These are phyloP conservation scores for Matsumyia berberina DNA, from an alignment of 2,888 invertebrate species.

Conservation along the genomic window DNA sequence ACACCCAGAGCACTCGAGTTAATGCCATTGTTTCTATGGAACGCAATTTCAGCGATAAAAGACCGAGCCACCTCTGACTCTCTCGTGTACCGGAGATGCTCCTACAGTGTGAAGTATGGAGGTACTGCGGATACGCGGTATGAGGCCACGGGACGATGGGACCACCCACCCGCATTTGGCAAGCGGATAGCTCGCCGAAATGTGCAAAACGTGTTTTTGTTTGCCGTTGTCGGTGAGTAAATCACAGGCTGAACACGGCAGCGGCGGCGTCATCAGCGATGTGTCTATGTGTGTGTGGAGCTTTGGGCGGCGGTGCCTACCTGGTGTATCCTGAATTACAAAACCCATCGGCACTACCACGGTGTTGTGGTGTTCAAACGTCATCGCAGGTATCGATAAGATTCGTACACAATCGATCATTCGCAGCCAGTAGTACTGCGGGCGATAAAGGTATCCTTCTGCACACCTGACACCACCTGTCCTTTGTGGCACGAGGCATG, in stretches of 20 bases:
- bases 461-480: background rate
- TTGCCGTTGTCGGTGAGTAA: constrained; percentile 28
- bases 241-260: constrained; percentile 13
- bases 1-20: constrained; percentile 23
- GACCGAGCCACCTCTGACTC: constrained; percentile 7
- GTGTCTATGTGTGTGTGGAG: background rate
- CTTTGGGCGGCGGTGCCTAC: constrained; percentile 13
- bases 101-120: constrained; percentile 5
- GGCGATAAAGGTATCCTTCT: constrained; percentile 17
- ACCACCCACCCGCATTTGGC: constrained; percentile 53
- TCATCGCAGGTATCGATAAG: constrained; percentile 56
- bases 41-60: constrained; percentile 36
- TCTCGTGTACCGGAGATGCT: background rate
- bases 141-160: background rate
- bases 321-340: constrained; percentile 33
- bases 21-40: constrained; percentile 42
- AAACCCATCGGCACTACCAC: constrained; percentile 15
- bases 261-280: background rate
- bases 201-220: constrained; percentile 44
- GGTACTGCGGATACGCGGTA: constrained; percentile 15
- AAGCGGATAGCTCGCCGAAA: constrained; percentile 24
- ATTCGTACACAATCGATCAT: constrained; percentile 68
- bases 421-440: constrained; percentile 5
- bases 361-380: constrained; percentile 23
- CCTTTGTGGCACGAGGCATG: background rate